These are phyloP conservation scores for Sternotherus odoratus DNA, from an alignment of 2,797 vertebrate species.

Conservation along the genomic window DNA sequence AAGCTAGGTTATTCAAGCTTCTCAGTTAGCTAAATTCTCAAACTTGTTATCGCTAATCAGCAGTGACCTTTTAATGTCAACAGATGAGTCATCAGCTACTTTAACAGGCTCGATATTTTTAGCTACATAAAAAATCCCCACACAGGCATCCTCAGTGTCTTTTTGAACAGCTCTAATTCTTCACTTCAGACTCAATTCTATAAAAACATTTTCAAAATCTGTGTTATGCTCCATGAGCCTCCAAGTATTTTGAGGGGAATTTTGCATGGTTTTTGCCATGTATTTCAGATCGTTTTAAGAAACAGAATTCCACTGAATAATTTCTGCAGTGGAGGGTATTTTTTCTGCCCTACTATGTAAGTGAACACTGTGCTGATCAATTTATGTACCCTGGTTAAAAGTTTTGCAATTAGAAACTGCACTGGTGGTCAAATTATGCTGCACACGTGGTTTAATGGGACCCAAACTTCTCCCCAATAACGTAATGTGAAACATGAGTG, in stretches of 20 bases:
- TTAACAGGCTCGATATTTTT: constrained; percentile 58
- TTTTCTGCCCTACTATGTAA: background rate
- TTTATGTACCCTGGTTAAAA: background rate
- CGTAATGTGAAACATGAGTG: background rate
- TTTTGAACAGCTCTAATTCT: constrained; percentile 20
- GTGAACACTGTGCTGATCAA: background rate
- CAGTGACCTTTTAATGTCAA: constrained; percentile 38
- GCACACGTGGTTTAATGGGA: background rate
- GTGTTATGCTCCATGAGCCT: background rate
- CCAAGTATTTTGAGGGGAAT: constrained; percentile 1
- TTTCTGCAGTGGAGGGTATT: background rate
- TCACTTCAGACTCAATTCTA: background rate
- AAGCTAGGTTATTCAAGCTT: background rate
- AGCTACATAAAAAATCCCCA: background rate
- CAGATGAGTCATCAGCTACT: constrained; percentile 64
- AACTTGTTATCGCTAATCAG: background rate
- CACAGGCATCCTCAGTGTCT: background rate
- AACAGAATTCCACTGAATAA: background rate
- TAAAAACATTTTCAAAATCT: background rate
- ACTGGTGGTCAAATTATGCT: too few species aligned
- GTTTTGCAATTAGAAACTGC: too few species aligned
- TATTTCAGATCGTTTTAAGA: background rate
- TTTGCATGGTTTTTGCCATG: background rate
- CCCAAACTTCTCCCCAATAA: background rate
- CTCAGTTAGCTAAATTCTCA: background rate